A percentile compares a stretch with the other conserved stretches of the same genome.
Evolutionary conservation across 1,140 invertebrate genomes (phyloP).

Genomic region (Venturia canescens): DNA sequence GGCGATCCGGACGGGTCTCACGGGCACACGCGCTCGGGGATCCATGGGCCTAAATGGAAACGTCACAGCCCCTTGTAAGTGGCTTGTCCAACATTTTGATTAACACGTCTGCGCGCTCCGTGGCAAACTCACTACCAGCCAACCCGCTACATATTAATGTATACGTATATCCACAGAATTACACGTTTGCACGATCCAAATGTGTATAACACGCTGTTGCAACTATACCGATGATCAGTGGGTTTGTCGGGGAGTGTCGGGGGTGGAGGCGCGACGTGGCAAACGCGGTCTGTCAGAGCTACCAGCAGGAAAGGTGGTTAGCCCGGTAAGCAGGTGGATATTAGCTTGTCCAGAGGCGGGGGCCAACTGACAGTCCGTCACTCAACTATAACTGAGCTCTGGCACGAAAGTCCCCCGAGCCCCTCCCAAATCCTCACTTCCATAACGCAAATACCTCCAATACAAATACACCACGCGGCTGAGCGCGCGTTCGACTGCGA

Average conservation of each 20-base stretch:
- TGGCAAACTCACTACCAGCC: conserved; percentile 43
- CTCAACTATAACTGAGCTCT: conserved; percentile 40
- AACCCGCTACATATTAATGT: conserved; percentile 6
- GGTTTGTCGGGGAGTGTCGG: conserved; percentile 31
- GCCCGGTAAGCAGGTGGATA: conserved; percentile 71
- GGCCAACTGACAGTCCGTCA: conserved; percentile 52
- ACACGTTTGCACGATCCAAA: conserved; percentile 11
- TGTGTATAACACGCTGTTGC: conserved; percentile 4
- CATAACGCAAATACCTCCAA: not conserved
- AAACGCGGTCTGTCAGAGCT: conserved; percentile 57
- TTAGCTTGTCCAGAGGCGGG: conserved; percentile 72
- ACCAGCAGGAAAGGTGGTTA: conserved; percentile 68
- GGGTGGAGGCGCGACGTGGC: conserved; percentile 27
- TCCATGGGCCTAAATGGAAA: conserved; percentile 73
- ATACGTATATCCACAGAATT: conserved; percentile 28
- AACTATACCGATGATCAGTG: not conserved
- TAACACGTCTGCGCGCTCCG: conserved; percentile 72
- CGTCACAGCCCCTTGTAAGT: conserved; percentile 76
- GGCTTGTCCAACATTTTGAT: conserved; percentile 78
- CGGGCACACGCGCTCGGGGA: conserved; percentile 43
- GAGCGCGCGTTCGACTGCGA: too few species aligned
- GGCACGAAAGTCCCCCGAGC: conserved; percentile 34
- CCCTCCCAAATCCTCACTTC: not conserved
- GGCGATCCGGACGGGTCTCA: conserved; percentile 42
- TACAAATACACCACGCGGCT: too few species aligned